A percentile compares a stretch with the other conserved stretches of the same genome.
Evolutionary conservation across 2,888 invertebrate genomes (phyloP).

Genomic region (Melieria omissa): DNA sequence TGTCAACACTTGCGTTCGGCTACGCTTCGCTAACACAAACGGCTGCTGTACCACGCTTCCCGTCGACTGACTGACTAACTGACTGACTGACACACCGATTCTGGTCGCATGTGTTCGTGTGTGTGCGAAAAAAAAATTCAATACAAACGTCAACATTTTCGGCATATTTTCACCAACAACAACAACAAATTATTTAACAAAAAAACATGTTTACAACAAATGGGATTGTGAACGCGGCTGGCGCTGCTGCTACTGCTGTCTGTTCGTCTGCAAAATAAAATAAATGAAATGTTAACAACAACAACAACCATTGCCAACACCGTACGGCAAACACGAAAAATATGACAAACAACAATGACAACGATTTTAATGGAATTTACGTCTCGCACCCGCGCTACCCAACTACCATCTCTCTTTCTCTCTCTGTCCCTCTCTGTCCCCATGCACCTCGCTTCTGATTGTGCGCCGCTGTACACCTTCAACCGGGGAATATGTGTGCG

Average conservation of each 20-base stretch:
- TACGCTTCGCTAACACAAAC: constrained; percentile 48
- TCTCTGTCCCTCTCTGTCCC: constrained; percentile 8
- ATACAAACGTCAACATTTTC: constrained; percentile 59
- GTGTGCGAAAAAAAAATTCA: constrained; percentile 44
- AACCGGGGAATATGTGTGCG: too few species aligned
- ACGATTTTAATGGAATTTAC: constrained; percentile 31
- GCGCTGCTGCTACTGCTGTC: constrained; percentile 12
- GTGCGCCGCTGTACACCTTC: neutral
- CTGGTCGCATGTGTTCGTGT: too few species aligned
- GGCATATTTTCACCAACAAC: constrained; percentile 44
- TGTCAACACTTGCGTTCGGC: constrained; percentile 60
- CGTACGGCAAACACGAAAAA: constrained; percentile 17
- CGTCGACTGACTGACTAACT: neutral
- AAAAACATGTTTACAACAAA: constrained; percentile 37
- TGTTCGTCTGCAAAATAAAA: neutral
- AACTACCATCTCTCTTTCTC: neutral
- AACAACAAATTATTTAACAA: constrained; percentile 50
- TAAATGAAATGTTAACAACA: constrained; percentile 20
- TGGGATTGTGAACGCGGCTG: neutral
- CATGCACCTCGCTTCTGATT: constrained; percentile 19
- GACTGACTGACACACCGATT: too few species aligned
- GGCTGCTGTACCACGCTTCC: neutral
- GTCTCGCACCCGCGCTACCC: neutral
- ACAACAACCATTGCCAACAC: constrained; percentile 1
- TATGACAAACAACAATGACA: constrained; percentile 23